Evolutionary conservation across 2,113 vertebrate species (phyloP), one percentile per base, ranked within the genome.

Genomic region (Chloroceryle aenea): DNA sequence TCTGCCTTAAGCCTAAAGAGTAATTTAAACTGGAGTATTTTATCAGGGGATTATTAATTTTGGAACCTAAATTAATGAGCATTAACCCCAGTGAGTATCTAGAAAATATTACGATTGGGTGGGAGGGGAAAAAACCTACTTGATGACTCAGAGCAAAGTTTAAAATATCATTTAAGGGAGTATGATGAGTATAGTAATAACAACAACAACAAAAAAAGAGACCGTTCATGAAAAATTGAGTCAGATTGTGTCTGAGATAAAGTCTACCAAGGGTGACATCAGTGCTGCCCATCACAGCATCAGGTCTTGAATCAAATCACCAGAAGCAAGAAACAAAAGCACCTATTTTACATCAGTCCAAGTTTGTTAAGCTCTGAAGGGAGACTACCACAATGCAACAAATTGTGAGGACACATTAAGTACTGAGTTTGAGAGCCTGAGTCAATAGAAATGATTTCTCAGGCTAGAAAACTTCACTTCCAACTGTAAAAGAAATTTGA

Each of bases 21-120:
- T 69, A 94, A 93, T 88, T 95, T 87, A 85, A 88, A 94, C 92
- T 38, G 15, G 72, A 84, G 64, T 72, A 85, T 84, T 95, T 93
- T 88, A 96, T 74, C 82, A 77, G 16, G 71, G 64, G 36, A 91
- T 95, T 91, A 93, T 92, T 94, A 85, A 88, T 87, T 91, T 90
- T 85, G 63, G 84, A 96, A 79, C 45, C 17, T 87, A 90, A 90
- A 93, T 90, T 96, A 96, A 84, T 45, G 52, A 94, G 14, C 75
- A 84, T 93, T 91, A 91, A 56, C 71, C 85, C 81, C 40, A 88
- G 74, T 3, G 5, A 85, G 68, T 85, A 94, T 34, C 43, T 96
- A 91, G 62, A 91, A 92, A 96, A 94, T 55, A 87, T 82, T 94
- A 74, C 10, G 0, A 88, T 85, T 47, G 55, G 4, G 72, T 93